Conservation (phyloP, 2,797 vertebrate genomes). For the Margarornis squamiger region DNA sequence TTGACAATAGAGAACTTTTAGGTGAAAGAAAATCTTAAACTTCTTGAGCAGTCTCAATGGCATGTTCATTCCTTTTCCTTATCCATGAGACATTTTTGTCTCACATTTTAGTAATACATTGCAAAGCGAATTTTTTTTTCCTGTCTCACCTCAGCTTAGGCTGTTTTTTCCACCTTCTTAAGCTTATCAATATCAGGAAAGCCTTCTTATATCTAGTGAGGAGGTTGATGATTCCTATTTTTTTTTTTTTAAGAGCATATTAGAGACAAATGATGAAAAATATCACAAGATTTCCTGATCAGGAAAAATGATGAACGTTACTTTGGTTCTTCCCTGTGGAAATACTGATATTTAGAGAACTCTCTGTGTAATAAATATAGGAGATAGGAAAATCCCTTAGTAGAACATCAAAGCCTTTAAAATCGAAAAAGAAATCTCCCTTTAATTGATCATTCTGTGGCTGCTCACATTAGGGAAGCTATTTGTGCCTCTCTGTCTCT, state of each 20-base stretch:
- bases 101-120: neutral
- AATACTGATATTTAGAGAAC: conserved; percentile 61
- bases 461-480: neutral
- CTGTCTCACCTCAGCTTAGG: neutral
- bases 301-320: neutral
- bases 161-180: neutral
- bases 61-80: neutral
- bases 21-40: neutral
- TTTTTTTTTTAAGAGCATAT: neutral
- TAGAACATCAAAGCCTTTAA: conserved; percentile 37
- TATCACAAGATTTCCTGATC: neutral
- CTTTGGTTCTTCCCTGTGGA: conserved; percentile 20
- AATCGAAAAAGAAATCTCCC: conserved; percentile 24
- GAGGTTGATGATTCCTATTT: neutral
- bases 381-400: conserved; percentile 19
- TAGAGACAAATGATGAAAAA: conserved; percentile 25
- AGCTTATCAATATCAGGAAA: neutral
- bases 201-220: neutral
- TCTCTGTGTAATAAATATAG: conserved; percentile 46
- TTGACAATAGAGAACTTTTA: neutral
- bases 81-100: neutral
- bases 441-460: neutral
- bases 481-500: neutral
- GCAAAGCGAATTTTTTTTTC: neutral
- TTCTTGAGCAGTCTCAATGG: neutral